These are phyloP conservation scores for Sarcoramphus papa DNA, from an alignment of 2,797 vertebrate genomes.

Conservation along the genomic window DNA sequence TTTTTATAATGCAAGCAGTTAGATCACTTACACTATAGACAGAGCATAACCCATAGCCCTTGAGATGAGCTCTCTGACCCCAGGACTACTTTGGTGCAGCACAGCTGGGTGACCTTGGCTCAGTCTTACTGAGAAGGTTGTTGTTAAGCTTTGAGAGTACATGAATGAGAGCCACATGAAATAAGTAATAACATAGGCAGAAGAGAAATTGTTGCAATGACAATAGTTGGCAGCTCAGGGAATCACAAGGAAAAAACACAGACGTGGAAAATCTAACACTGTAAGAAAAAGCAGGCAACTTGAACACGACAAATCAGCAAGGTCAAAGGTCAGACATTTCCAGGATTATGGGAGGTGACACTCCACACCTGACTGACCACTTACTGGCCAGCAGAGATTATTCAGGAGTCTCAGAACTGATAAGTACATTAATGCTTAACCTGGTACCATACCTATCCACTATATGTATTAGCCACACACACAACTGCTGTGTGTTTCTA, in stretches of 20 bases:
- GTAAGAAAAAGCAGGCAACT: neutral
- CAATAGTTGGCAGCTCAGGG: neutral
- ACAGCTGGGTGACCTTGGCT: neutral
- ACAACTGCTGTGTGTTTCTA: neutral
- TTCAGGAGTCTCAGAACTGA: neutral
- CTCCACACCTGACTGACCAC: neutral
- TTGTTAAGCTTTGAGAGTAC: neutral
- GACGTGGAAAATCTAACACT: neutral
- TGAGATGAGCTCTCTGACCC: neutral
- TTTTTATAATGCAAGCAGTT: neutral
- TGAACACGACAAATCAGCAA: neutral
- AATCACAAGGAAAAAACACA: neutral
- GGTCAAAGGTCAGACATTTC: neutral
- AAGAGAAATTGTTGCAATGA: constrained; percentile 4
- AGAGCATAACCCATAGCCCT: neutral
- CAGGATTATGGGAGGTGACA: neutral
- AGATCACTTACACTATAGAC: neutral
- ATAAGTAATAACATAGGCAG: neutral
- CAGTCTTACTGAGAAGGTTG: neutral
- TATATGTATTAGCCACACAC: rapidly evolving
- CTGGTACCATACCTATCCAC: neutral
- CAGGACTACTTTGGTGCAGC: neutral
- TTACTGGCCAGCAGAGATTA: neutral
- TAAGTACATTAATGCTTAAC: neutral
- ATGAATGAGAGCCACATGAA: neutral